phyloP scores from a whole-genome alignment of 2,888 invertebrate genomes.

The Minunthozetes semirufus region DNA sequence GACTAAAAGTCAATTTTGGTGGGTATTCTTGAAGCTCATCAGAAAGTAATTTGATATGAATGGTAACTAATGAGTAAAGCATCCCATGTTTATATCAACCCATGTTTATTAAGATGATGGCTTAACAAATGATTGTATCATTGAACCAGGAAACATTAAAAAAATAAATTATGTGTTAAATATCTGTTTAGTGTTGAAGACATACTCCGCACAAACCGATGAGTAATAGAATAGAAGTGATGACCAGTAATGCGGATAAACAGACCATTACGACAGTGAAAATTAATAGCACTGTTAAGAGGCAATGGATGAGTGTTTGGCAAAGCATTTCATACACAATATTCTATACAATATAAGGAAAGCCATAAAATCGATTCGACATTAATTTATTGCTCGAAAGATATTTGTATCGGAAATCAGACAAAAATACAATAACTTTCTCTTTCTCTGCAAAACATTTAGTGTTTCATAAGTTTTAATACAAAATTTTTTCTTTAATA shows the following conservation, averaged over 20 bases:
- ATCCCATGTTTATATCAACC: too few relatives aligned
- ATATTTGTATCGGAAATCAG: too few relatives aligned
- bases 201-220: constrained; percentile 14
- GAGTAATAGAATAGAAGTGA: constrained; percentile 17
- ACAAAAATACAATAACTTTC: too few relatives aligned
- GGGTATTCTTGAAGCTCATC: too few relatives aligned
- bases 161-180: neutral
- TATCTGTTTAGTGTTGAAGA: neutral
- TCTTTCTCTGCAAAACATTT: neutral
- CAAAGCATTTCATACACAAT: neutral
- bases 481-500: neutral
- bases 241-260: constrained; percentile 20
- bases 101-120: too few relatives aligned
- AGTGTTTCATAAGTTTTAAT: neutral
- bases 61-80: too few relatives aligned
- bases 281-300: constrained; percentile 2
- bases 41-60: too few relatives aligned
- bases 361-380: neutral
- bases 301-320: neutral
- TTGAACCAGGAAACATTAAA: neutral
- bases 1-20: too few relatives aligned
- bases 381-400: constrained; percentile 4
- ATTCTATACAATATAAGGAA: neutral
- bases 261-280: constrained; percentile 21
- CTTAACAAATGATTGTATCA: too few relatives aligned